Base-by-base conservation (phyloP, 1,140 invertebrate species). In the Orius laevigatus region DNA sequence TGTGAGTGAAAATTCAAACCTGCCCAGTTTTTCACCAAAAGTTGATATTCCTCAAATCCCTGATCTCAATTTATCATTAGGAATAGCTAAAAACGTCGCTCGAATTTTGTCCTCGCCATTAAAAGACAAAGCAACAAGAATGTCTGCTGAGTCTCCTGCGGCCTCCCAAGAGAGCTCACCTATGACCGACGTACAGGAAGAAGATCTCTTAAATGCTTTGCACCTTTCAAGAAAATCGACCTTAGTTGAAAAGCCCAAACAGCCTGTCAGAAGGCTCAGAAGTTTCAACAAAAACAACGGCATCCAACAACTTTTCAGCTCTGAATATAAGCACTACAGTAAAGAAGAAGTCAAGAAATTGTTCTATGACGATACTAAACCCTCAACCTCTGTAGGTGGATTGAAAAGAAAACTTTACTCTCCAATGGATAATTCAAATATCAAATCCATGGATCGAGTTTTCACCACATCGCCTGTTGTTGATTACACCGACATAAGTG, bases 171-270 rank as follows among this genome's bases (percentile, higher is more conserved):
- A 25, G 2, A 11, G 16, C 14, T 33, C 25, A 15, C 10, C 9
- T 3, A 1, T 34, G 44, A 46, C 15, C n/a, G 14, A 9, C 14
- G 44, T 25, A 3, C 25, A 46, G 6, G 48, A 16, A n/a, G 41
- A 32, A n/a, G 48, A 43, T 43, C 18, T 50, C 5, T 18, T 50
- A 14, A 50, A 42, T 11, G 48, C 48, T 34, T 16, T 50, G 5
- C 40, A 50, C 20, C 48, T 50, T n/a, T 50, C 48, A 1, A 41
- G 48, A n/a, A 50, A 20, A 20, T 16, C 3, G 4, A 10, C 40
- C n/a, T 1, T 16, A n/a, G 32, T 18, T 1, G n/a, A 19, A 5
- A 38, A 48, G 18, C 35, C 35, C 10, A n/a, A 48, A 35, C 10
- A 16, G 9, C 18, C 19, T 16, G 12, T 31, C n/a, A 25, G 43